phyloP scores from a whole-genome alignment of 1,140 invertebrate species.

The Tetramorium parvispinum region DNA sequence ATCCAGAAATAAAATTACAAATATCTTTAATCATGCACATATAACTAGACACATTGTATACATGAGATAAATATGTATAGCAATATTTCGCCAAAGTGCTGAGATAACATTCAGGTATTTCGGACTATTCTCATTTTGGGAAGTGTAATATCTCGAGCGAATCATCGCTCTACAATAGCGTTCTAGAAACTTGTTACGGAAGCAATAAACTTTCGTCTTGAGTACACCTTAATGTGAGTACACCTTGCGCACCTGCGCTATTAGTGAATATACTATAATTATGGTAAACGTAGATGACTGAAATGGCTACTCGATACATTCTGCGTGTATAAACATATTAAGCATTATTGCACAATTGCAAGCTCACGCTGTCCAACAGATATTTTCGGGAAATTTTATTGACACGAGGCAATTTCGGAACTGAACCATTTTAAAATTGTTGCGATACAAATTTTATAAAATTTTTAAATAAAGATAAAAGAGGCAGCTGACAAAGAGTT shows the following conservation, averaged over 20 bases:
- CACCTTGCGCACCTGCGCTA: slow-evolving; percentile 47
- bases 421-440: neutral
- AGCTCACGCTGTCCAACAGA: neutral
- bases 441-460: neutral
- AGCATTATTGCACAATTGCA: neutral
- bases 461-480: slow-evolving; percentile 34
- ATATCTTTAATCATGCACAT: neutral
- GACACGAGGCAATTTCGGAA: neutral
- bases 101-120: neutral
- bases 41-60: neutral
- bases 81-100: neutral
- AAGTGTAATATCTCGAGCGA: slow-evolving; percentile 57
- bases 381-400: neutral
- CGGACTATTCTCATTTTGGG: slow-evolving; percentile 35
- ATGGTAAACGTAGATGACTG: slow-evolving; percentile 39
- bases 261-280: slow-evolving; percentile 62
- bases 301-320: slow-evolving; percentile 31
- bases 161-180: slow-evolving; percentile 57
- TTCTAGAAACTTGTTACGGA: slow-evolving; percentile 66
- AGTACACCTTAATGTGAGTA: slow-evolving; percentile 39
- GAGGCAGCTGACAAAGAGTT: slow-evolving; percentile 16
- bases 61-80: slow-evolving; percentile 11
- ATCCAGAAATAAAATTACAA: neutral
- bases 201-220: slow-evolving; percentile 64
- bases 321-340: neutral